phyloP scores from a whole-genome alignment of 2,888 invertebrate genomes.

The Imbricaverruca yamaguchii region DNA sequence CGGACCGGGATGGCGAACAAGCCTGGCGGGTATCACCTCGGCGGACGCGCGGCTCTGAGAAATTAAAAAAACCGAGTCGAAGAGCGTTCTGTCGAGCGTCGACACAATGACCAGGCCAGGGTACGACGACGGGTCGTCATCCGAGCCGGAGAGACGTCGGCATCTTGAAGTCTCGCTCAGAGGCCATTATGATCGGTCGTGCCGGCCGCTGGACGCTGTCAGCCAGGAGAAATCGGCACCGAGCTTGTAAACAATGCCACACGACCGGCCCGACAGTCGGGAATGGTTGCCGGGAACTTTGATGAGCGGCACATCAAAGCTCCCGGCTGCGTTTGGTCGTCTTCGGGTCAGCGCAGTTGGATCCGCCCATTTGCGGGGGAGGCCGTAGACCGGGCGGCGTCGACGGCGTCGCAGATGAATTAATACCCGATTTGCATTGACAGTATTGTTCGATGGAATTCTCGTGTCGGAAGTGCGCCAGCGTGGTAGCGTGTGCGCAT shows the following conservation, averaged over 20 bases:
- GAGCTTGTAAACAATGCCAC: background rate
- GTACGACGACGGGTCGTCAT: no score
- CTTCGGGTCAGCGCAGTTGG: no score
- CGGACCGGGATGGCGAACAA: no score
- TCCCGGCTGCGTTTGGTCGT: background rate
- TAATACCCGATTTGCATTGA: background rate
- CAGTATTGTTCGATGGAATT: background rate
- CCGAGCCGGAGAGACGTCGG: background rate
- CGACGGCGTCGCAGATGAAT: background rate
- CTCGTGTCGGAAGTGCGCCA: background rate
- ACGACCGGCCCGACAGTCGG: background rate
- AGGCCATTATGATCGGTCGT: background rate
- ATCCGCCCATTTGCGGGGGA: background rate
- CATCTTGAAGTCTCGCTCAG: background rate
- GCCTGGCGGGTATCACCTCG: no score
- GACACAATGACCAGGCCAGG: no score
- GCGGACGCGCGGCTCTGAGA: no score
- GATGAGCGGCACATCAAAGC: conserved; percentile 6
- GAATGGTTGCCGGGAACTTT: background rate
- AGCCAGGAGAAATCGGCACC: background rate
- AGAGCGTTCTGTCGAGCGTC: no score
- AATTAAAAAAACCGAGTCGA: no score
- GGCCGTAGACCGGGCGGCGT: background rate
- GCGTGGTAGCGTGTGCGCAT: background rate
- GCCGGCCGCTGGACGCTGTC: background rate